Conservation (phyloP, 2,797 vertebrate species). For the Prunella strophiata region DNA sequence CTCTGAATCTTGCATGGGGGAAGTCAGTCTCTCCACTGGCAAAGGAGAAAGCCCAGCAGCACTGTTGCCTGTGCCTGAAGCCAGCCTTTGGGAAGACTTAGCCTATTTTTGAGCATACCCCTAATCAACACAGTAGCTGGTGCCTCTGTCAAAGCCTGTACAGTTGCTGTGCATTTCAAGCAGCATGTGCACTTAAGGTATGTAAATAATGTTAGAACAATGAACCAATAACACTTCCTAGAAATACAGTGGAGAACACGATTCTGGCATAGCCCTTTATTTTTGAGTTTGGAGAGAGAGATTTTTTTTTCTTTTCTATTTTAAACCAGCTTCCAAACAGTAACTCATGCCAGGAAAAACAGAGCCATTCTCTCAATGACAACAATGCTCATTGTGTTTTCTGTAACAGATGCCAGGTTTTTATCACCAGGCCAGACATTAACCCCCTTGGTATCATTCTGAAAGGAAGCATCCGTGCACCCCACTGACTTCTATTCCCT, state of each 20-base stretch:
- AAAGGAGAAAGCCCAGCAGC: neutral
- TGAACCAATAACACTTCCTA: constrained; percentile 52
- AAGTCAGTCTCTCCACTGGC: neutral
- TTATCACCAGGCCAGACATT: constrained; percentile 74
- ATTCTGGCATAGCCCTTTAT: constrained; percentile 40
- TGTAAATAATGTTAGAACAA: constrained; percentile 52
- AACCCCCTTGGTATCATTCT: constrained; percentile 65
- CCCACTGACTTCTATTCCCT: constrained; percentile 50
- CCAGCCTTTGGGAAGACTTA: neutral
- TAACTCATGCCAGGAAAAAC: constrained; percentile 78
- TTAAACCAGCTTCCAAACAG: constrained; percentile 71
- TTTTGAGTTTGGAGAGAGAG: constrained; percentile 28
- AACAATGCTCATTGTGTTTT: constrained; percentile 79
- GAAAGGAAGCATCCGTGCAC: constrained; percentile 59
- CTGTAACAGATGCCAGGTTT: constrained; percentile 71
- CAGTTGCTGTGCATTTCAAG: neutral
- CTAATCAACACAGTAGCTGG: neutral
- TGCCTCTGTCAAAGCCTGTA: neutral
- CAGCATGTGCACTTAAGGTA: constrained; percentile 32
- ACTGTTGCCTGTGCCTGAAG: neutral
- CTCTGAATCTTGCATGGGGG: neutral
- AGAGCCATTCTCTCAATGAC: constrained; percentile 76
- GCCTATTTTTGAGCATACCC: neutral
- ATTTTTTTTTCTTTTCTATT: constrained; percentile 67
- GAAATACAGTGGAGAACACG: constrained; percentile 42